Base-by-base conservation (phyloP, 1,140 invertebrate species). In the Zaprionus africanus region DNA sequence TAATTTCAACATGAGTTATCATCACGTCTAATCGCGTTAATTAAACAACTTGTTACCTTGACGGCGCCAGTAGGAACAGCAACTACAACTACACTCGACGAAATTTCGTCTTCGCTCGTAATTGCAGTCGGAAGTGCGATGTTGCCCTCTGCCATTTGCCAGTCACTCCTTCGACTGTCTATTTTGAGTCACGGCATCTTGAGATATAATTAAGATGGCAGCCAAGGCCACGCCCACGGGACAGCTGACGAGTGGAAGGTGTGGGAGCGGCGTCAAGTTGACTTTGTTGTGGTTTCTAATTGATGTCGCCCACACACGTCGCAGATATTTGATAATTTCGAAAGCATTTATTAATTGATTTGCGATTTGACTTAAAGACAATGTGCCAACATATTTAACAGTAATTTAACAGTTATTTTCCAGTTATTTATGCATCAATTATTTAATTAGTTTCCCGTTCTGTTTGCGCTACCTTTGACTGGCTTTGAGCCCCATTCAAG, bases 21-120 rank as follows among this genome's bases (percentile, higher is more conserved):
- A 76, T 78, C 62, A 58, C 65, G 83, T 90, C 74, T 90, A 90
- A 90, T 90, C 85, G 79, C 79, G 85, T 90, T 90, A 90, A 90
- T 90, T 90, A 88, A 90, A 76, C 81, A 76, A 69, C 69, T 90
- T 90, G 85, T 90, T 77, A 90, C 85, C 81, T 90, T 88, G 81
- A 59, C 57, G 56, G 4, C 66, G 38, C n/a, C 58, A 54, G 26
- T 17, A 53, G 34, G 73, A 70, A 66, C 77, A 78, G 62, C 43
- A 49, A 57, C 28, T 36, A 38, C 22, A 43, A 28, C 49, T 28
- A 19, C 24, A 61, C n/a, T 51, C 26, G 5, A 22, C n/a, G 11
- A 19, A 63, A 63, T 24, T 56, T 15, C 26, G 26, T 15, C 26
- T 31, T 56, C 53, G 6, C 4, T 31, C 9, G 31, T 26, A 26